Percentiles rank a stretch among this genome's conserved stretches.
Evolutionary conservation across 2,113 vertebrate species (phyloP).

Genomic region (Penelope pileata): DNA sequence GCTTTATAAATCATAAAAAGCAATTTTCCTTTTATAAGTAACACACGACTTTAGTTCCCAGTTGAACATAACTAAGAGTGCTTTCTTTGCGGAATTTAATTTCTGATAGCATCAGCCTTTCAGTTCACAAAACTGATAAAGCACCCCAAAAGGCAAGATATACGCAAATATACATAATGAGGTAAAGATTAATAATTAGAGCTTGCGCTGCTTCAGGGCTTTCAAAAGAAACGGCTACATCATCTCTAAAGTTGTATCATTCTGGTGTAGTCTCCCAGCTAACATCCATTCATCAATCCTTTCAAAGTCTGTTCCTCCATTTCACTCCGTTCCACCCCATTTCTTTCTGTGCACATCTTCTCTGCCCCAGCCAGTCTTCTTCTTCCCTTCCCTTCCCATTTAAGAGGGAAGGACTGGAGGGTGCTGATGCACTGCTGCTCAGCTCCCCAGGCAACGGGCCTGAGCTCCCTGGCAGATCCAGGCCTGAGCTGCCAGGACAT

Average conservation of each 20-base stretch:
- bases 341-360: not conserved
- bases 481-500: not conserved
- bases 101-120: not conserved
- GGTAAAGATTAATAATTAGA: not conserved
- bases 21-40: not conserved
- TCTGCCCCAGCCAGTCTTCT: not conserved
- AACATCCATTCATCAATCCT: not conserved
- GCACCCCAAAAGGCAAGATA: not conserved
- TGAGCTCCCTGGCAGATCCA: not conserved
- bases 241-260: not conserved
- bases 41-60: not conserved
- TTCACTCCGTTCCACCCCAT: accelerated
- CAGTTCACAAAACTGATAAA: not conserved
- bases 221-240: not conserved
- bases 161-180: not conserved
- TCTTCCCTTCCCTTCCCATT: not conserved
- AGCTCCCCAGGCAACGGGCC: not conserved
- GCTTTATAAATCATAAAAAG: not conserved
- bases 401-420: not conserved
- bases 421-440: accelerated
- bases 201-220: not conserved
- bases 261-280: not conserved
- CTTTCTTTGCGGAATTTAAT: not conserved
- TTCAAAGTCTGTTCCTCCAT: not conserved
- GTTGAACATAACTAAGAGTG: not conserved